These are phyloP conservation scores for Enteromius argenteus DNA, from an alignment of 2,797 vertebrate genomes.

Conservation along the genomic window DNA sequence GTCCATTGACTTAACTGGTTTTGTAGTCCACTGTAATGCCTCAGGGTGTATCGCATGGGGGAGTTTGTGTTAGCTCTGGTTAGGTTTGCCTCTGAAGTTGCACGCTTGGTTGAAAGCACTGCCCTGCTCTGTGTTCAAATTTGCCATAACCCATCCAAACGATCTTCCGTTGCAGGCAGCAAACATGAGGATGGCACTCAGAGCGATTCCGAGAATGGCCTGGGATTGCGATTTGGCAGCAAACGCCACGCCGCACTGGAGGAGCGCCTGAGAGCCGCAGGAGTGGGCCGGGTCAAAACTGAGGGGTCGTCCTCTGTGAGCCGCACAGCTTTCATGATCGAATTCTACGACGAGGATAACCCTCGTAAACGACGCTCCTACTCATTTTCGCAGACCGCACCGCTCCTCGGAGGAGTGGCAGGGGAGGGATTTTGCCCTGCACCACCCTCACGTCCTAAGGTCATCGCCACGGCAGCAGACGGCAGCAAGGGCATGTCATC, in stretches of 20 bases:
- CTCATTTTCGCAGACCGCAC: constrained; percentile 90
- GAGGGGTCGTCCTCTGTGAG: constrained; percentile 76
- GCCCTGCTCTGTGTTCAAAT: constrained; percentile 34
- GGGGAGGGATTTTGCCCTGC: constrained; percentile 86
- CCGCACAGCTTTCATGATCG: constrained; percentile 93
- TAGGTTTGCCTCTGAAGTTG: constrained; percentile 35
- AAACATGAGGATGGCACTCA: constrained; percentile 98
- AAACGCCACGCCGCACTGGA: constrained; percentile 86
- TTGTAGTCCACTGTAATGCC: constrained; percentile 23
- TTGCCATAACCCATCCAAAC: constrained; percentile 37
- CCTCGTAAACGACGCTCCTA: constrained; percentile 92
- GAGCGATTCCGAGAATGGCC: constrained; percentile 94
- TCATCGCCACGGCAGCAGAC: constrained; percentile 66
- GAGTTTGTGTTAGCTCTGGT: constrained; percentile 19
- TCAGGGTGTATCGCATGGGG: constrained; percentile 18
- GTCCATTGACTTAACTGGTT: constrained; percentile 6
- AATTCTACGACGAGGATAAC: constrained; percentile 93
- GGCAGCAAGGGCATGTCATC: constrained; percentile 64
- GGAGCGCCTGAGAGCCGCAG: constrained; percentile 87
- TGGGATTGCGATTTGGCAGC: constrained; percentile 86
- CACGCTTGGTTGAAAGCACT: not conserved
- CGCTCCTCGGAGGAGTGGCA: constrained; percentile 70
- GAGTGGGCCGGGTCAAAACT: constrained; percentile 73
- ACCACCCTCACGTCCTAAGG: constrained; percentile 83
- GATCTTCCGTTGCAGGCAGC: constrained; percentile 81